Conservation (phyloP, 2,113 vertebrate species). For the Meleagris gallopavo region DNA sequence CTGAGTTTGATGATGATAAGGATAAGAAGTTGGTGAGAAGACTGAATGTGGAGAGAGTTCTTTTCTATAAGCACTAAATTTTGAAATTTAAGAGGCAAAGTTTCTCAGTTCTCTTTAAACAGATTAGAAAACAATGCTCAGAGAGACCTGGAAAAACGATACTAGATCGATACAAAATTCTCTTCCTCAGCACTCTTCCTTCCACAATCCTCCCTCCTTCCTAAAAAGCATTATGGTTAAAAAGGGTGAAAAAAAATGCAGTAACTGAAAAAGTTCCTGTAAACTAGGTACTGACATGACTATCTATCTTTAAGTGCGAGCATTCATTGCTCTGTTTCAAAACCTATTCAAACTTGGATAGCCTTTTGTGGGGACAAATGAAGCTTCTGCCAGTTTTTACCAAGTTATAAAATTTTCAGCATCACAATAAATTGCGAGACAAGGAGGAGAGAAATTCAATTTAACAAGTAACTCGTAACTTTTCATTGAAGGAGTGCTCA, state of each 20-base stretch:
- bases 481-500: constrained; percentile 73
- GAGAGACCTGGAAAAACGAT: background rate
- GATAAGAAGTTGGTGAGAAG: background rate
- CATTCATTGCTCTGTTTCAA: constrained; percentile 38
- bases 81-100: background rate
- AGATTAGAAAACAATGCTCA: background rate
- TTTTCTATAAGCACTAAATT: background rate
- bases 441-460: constrained; percentile 74
- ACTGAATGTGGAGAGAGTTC: background rate
- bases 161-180: background rate
- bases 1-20: background rate
- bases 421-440: constrained; percentile 74
- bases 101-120: background rate
- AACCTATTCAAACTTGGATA: constrained; percentile 60
- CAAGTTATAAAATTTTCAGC: constrained; percentile 75
- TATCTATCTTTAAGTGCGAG: constrained; percentile 50
- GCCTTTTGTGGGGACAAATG: constrained; percentile 69
- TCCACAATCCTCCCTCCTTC: background rate
- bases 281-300: constrained; percentile 39
- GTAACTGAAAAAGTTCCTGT: constrained; percentile 29
- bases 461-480: constrained; percentile 73
- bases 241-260: constrained; percentile 38
- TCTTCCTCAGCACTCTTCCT: background rate
- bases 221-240: background rate
- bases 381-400: constrained; percentile 65